Evolutionary conservation across 1,140 invertebrate genomes (phyloP), one percentile per base, ranked within the genome.

Genomic region (Drosophila teissieri): DNA sequence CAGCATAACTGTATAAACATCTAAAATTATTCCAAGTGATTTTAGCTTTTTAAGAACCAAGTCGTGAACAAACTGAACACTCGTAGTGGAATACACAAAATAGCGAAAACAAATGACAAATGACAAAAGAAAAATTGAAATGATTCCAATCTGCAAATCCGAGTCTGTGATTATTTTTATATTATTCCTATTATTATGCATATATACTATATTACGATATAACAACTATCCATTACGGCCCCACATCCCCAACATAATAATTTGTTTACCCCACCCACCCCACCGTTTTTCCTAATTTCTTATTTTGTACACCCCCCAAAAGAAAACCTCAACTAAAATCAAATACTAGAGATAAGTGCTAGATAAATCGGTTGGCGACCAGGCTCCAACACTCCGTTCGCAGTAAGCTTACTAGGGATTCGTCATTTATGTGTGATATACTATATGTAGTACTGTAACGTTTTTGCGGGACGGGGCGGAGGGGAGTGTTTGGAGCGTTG

Each of bases 151-250:
- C 58, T 73, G 58, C 57, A 67, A 65, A 67, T 78, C 65, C 75
- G 75, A 88, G 79, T 82, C 83, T 86, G 83, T 86, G 83, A 86
- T 88, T 86, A 76, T 76, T 83, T 80, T 78, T 55, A 81, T 76
- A 80, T 79, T 75, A 73, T 72, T 65, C 57, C 78, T 82, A 82
- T 83, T 63, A 68, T 74, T 64, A 78, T 42, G 64, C 68, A 70
- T 70, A 70, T 70, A 70, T 64, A 64, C 63, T 68, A 64, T 65
- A 68, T 55, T 62, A 62, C 58, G 52, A 69, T 17, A 69, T 39
- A 37, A 65, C 49, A 69, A 60, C 42, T 48, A 56, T 24, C 44
- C 64, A 69, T 40, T 44, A 56, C 14, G 44, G 40, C 36, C 53
- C 65, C 36, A 58, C 34, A 56, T 22, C 39, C 40, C 44, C 61